Evolutionary conservation across 2,888 invertebrate genomes (phyloP).

Genomic region (Nephrotoma guestfalica): DNA sequence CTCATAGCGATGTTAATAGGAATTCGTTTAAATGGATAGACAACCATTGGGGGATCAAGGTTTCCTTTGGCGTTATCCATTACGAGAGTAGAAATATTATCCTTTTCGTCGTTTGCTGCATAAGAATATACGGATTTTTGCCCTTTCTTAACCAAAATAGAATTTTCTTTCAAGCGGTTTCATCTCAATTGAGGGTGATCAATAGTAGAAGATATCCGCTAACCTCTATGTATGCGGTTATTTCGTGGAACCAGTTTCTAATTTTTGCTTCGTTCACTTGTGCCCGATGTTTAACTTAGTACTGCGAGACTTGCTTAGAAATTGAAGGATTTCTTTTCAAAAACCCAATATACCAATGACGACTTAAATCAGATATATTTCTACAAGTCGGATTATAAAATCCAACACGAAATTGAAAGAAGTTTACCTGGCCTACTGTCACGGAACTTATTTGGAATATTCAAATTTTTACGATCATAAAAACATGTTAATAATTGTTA

Average conservation of each 20-base stretch:
- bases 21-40: not conserved
- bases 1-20: not conserved
- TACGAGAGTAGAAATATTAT: not conserved
- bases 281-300: not conserved
- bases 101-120: conserved; percentile 1
- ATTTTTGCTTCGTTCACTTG: not conserved
- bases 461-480: no score
- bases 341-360: not conserved
- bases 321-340: not conserved
- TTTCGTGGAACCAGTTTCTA: not conserved
- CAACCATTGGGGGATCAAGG: not conserved
- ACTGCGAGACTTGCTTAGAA: not conserved
- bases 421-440: no score
- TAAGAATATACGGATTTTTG: not conserved
- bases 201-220: not conserved
- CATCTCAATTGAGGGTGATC: not conserved
- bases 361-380: not conserved
- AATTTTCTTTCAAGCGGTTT: not conserved
- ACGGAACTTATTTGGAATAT: no score
- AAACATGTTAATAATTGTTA: no score
- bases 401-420: no score
- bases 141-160: not conserved
- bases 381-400: no score
- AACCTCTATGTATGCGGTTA: not conserved
- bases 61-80: not conserved